Percentiles rank a stretch among this genome's conserved stretches.
Conservation (phyloP, 30 jellyfish, hydroid and myxozoan species). For the Thelohanellus kitauei region DNA sequence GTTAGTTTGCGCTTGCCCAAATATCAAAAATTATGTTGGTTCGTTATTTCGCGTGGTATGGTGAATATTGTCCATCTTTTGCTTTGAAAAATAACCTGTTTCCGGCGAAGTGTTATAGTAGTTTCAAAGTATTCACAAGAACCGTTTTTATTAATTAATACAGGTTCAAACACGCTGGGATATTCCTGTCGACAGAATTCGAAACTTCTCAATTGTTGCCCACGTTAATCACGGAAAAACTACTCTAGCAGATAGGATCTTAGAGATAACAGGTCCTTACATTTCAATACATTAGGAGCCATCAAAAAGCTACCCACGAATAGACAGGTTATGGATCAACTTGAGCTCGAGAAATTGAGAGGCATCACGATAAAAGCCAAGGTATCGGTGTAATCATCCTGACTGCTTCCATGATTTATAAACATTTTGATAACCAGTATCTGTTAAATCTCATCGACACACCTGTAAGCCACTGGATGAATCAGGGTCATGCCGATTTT, state of each 20-base stretch:
- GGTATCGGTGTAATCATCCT: slow-evolving; percentile 6
- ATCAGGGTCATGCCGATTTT: slow-evolving; percentile 77
- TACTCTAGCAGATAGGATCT: slow-evolving; percentile 62
- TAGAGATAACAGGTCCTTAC: slow-evolving; percentile 44
- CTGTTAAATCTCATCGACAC: slow-evolving; percentile 45
- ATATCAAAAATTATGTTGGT: too few species aligned
- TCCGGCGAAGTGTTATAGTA: too few species aligned
- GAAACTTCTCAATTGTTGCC: slow-evolving; percentile 69
- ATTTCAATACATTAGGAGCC: slow-evolving; percentile 11
- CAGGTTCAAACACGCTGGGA: too few species aligned
- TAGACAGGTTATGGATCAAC: slow-evolving; percentile 61
- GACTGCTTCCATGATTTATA: slow-evolving; percentile 70
- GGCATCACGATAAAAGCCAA: slow-evolving; percentile 93
- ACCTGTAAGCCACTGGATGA: slow-evolving; percentile 24
- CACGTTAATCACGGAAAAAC: slow-evolving; percentile 95
- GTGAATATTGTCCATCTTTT: too few species aligned
- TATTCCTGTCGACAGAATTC: slow-evolving; percentile 11
- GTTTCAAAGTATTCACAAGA: too few species aligned
- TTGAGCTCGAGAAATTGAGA: slow-evolving; percentile 65
- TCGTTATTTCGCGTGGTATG: too few species aligned
- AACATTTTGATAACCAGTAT: slow-evolving; percentile 3
- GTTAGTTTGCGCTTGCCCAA: too few species aligned
- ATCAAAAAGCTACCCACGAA: slow-evolving; percentile 13
- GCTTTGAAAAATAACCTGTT: too few species aligned
- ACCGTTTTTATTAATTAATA: too few species aligned